phyloP scores from a whole-genome alignment of 2,113 vertebrate genomes.

The Osmerus eperlanus region DNA sequence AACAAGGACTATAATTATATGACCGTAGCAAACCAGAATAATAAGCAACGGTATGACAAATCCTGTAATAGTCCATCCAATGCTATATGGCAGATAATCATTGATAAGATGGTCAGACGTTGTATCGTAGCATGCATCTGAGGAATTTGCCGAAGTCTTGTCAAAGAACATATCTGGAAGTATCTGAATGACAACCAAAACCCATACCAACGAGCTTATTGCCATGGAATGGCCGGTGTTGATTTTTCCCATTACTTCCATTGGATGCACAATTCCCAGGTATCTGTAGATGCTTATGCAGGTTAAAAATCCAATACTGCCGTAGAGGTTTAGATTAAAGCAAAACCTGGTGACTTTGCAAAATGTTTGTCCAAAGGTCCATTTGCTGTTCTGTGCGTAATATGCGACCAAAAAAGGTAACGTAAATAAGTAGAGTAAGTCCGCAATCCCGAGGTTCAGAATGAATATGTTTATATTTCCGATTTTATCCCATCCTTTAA shows the following conservation, averaged over 20 bases:
- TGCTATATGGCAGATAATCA: slow-evolving; percentile 64
- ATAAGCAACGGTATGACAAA: slow-evolving; percentile 73
- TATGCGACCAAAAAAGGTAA: slow-evolving; percentile 79
- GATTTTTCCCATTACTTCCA: slow-evolving; percentile 71
- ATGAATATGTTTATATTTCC: slow-evolving; percentile 70
- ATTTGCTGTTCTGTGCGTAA: slow-evolving; percentile 58
- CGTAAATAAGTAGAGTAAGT: slow-evolving; percentile 76
- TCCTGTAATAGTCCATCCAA: slow-evolving; percentile 60
- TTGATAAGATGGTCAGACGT: slow-evolving; percentile 28
- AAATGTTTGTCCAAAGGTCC: slow-evolving; percentile 73
- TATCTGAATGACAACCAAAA: slow-evolving; percentile 68
- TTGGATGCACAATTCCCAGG: slow-evolving; percentile 78
- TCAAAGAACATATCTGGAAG: slow-evolving; percentile 71
- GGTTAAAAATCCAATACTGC: slow-evolving; percentile 83
- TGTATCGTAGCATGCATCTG: slow-evolving; percentile 65
- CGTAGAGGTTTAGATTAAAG: slow-evolving; percentile 82
- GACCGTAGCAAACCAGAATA: slow-evolving; percentile 72
- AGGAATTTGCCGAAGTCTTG: slow-evolving; percentile 2
- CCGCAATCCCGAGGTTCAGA: slow-evolving; percentile 74
- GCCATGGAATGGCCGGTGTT: slow-evolving; percentile 20
- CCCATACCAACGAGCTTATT: slow-evolving; percentile 67
- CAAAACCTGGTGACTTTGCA: slow-evolving; percentile 75
- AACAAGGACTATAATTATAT: slow-evolving; percentile 68
- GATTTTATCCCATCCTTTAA: slow-evolving; percentile 25
- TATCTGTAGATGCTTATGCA: slow-evolving; percentile 83